These are phyloP conservation scores for Phoxinus dragarum DNA, from an alignment of 2,797 vertebrate genomes.

Conservation along the genomic window DNA sequence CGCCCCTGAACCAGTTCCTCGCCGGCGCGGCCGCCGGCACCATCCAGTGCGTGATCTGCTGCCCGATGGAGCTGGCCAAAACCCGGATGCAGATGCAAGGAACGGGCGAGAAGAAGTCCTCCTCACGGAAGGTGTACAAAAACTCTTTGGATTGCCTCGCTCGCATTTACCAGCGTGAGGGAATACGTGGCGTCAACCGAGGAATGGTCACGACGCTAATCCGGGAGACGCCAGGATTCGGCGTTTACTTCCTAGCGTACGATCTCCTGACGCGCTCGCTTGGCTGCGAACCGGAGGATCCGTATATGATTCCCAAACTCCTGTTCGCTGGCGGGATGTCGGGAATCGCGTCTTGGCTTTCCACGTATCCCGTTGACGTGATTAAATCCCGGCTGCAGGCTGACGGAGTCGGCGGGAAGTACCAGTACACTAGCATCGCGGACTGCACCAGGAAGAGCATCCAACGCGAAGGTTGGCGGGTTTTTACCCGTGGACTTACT, in stretches of 20 bases:
- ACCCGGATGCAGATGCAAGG: conserved; percentile 98
- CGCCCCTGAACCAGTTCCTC: conserved; percentile 92
- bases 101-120: conserved; percentile 87
- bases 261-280: conserved; percentile 88
- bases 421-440: conserved; percentile 86
- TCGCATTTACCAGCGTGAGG: conserved; percentile 91
- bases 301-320: conserved; percentile 91
- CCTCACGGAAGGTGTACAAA: conserved; percentile 86
- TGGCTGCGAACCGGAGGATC: conserved; percentile 88
- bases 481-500: conserved; percentile 92
- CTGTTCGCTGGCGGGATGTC: conserved; percentile 93
- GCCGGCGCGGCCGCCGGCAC: conserved; percentile 91
- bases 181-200: conserved; percentile 87
- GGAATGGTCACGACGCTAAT: conserved; percentile 93
- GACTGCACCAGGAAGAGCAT: conserved; percentile 92
- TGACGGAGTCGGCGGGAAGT: conserved; percentile 86
- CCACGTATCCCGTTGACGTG: conserved; percentile 94
- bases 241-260: conserved; percentile 94
- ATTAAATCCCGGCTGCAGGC: conserved; percentile 97
- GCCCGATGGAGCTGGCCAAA: conserved; percentile 97
- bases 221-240: conserved; percentile 93
- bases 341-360: conserved; percentile 94
- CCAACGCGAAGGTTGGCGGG: conserved; percentile 87
- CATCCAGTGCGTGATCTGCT: conserved; percentile 95
- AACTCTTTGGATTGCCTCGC: conserved; percentile 93